These are phyloP conservation scores for Holothuria glaberrima DNA, from an alignment of 35 echinoderm and acorn worm genomes.

Conservation along the genomic window DNA sequence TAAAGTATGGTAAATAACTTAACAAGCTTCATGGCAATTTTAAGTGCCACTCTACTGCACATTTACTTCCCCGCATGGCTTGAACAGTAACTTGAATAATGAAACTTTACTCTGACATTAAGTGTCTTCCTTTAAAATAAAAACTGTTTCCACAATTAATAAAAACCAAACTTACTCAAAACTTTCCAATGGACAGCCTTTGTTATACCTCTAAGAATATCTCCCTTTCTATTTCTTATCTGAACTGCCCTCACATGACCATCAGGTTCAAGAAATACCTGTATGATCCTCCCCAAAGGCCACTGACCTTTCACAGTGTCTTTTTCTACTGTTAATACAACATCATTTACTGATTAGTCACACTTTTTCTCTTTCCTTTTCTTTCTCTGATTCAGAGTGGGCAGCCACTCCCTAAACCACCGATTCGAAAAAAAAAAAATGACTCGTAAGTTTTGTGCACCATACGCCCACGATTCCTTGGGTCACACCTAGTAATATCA, in stretches of 20 bases:
- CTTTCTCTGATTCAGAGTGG: neutral
- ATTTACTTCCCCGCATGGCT: no score
- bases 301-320: conserved; percentile 22
- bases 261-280: conserved; percentile 29
- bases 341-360: conserved; percentile 30
- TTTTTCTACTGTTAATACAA: conserved; percentile 25
- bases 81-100: no score
- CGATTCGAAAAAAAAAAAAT: no score
- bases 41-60: no score
- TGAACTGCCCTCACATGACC: conserved; percentile 39
- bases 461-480: neutral
- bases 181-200: no score
- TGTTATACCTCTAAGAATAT: neutral
- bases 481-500: neutral
- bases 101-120: no score
- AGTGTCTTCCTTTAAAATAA: no score
- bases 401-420: conserved; percentile 30
- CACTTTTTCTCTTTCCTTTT: conserved; percentile 4
- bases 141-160: no score
- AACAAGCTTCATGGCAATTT: no score
- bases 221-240: neutral
- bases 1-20: no score
- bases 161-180: no score
- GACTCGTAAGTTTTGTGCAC: conserved; percentile 33
- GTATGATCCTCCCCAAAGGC: conserved; percentile 28